These are phyloP conservation scores for Heliconius hermathena DNA, from an alignment of 1,140 invertebrate genomes.

Conservation along the genomic window DNA sequence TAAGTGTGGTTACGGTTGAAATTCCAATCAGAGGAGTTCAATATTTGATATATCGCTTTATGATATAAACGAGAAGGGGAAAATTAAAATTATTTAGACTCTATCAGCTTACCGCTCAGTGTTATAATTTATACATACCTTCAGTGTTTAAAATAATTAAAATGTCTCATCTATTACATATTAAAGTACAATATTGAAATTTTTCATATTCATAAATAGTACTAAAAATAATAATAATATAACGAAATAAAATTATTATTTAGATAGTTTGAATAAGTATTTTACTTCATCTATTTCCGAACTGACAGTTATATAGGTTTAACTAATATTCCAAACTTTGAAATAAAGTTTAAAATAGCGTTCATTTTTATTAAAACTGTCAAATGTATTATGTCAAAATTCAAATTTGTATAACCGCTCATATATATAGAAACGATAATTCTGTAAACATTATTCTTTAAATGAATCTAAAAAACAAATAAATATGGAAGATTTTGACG, in stretches of 20 bases:
- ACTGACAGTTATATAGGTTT: neutral
- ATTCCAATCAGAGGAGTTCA: no score
- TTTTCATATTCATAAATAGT: neutral
- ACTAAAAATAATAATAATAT: neutral
- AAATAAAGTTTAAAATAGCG: neutral
- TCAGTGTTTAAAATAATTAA: neutral
- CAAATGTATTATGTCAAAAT: neutral
- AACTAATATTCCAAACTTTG: neutral
- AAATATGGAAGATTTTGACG: constrained; percentile 72
- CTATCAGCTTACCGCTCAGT: neutral
- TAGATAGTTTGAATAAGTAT: neutral
- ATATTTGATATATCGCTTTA: neutral
- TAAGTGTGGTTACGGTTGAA: no score
- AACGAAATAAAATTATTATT: neutral
- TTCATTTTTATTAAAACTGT: neutral
- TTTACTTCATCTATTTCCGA: neutral
- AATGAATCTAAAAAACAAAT: neutral
- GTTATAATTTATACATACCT: neutral
- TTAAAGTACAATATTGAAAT: neutral
- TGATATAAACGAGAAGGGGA: neutral
- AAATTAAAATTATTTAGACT: neutral
- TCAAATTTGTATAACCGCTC: neutral
- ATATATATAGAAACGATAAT: neutral
- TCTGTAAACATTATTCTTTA: neutral
- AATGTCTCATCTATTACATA: neutral